Percentiles rank a stretch among this genome's conserved stretches.
These are phyloP conservation scores for Oryzias dopingdopingensis DNA, from an alignment of 2,797 vertebrate genomes.

Conservation along the genomic window DNA sequence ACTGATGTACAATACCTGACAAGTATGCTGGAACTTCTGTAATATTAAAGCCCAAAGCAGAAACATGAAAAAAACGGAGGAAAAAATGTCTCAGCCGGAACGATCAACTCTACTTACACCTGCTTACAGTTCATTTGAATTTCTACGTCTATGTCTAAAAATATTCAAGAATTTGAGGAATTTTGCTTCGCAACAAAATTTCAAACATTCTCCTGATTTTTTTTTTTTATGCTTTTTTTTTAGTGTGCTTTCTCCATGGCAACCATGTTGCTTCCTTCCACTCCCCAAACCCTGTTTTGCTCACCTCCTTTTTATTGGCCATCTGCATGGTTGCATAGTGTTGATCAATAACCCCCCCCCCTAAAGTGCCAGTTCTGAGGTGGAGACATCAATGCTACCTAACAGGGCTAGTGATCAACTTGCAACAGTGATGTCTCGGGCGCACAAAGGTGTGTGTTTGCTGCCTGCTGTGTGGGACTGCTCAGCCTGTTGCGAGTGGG, in stretches of 20 bases:
- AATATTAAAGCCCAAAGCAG: conserved; percentile 34
- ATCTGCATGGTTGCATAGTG: conserved; percentile 77
- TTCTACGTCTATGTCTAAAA: neutral
- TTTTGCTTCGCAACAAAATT: neutral
- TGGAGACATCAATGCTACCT: conserved; percentile 71
- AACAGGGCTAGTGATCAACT: conserved; percentile 70
- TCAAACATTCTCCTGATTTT: neutral
- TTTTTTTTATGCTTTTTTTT: too few relatives aligned
- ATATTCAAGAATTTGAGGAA: neutral
- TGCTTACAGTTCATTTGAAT: conserved; percentile 13
- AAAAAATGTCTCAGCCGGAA: conserved; percentile 33
- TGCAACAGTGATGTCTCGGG: conserved; percentile 51
- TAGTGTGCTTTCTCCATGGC: conserved; percentile 8
- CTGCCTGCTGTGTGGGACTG: conserved; percentile 58
- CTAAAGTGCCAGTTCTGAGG: conserved; percentile 68
- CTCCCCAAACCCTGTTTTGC: conserved; percentile 60
- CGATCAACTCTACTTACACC: conserved; percentile 32
- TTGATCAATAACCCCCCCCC: conserved; percentile 75
- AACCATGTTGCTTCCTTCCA: conserved; percentile 4
- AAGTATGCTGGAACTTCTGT: conserved; percentile 39
- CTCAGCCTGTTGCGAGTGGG: conserved; percentile 58
- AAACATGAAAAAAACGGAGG: conserved; percentile 30
- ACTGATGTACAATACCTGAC: conserved; percentile 51
- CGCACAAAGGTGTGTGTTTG: conserved; percentile 52
- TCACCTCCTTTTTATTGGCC: conserved; percentile 74